Base-by-base conservation (phyloP, 2,888 invertebrate genomes). In the Galerucella pusilla region DNA sequence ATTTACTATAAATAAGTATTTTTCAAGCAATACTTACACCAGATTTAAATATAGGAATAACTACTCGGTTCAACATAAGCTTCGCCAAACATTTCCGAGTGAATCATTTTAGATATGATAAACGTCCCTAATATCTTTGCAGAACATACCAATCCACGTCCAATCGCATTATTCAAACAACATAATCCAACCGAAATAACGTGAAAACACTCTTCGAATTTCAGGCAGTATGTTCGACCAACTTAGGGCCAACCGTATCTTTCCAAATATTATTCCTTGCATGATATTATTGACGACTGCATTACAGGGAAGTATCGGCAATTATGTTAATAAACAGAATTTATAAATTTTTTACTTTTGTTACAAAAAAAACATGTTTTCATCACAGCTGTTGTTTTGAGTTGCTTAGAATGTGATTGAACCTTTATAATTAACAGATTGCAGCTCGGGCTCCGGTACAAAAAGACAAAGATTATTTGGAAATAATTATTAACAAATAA, bases 181-280 rank as follows among this genome's bases (percentile, higher is more conserved):
- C 64, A 64, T 69, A 73, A 73, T 73, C 73, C 64, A 64, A 73
- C 54, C 65, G 68, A 63, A 73, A 73, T 69, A 68, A 69, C 73
- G 68, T 65, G 69, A 63, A 64, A 73, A 73, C 64, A 65, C 73
- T 68, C 63, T 63, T 69, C 69, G 68, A 64, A 59, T 68, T 73
- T 73, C 45, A 46, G 64, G 35, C 45, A 5, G 63, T 63, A n/a
- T 63, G 45, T 65, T 65, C 46, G 64, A 14, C 64, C 64, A 65
- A 65, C 45, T 65, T 65, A 46, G 64, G 46, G 64, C 64, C 45
- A 16, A 4, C 46, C 42, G 16, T n/a, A 46, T 65, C 64, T 65
- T 20, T 20, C 64, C 46, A 46, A 46, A 65, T 65, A 65, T 45
- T 63, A 63, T 65, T 65, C 46, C 64, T 65, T 65, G 64, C 64